Conservation (phyloP, 2,888 invertebrate species). For the Ochropacha duplaris region DNA sequence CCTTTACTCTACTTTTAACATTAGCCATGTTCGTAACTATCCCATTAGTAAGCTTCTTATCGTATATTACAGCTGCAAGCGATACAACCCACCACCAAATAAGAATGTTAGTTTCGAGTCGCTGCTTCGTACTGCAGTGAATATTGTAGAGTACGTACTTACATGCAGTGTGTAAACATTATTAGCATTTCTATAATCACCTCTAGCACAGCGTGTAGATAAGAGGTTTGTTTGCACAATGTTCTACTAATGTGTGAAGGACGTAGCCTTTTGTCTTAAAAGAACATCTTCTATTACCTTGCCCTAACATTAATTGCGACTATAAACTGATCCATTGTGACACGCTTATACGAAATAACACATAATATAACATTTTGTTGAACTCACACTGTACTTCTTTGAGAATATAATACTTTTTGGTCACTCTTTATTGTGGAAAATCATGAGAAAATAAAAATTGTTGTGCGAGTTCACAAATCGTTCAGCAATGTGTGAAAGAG, state of each 20-base stretch:
- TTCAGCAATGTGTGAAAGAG: not conserved
- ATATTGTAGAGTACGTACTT: conserved; percentile 61
- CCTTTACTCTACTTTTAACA: conserved; percentile 63
- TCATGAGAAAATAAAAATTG: not conserved
- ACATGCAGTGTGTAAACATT: conserved; percentile 69
- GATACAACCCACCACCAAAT: conserved; percentile 67
- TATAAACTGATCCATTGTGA: conserved; percentile 46
- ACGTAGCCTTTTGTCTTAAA: conserved; percentile 73
- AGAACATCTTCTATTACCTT: conserved; percentile 73
- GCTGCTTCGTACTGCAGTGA: conserved; percentile 35
- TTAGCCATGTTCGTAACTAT: conserved; percentile 68
- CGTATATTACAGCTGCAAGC: conserved; percentile 45
- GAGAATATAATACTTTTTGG: conserved; percentile 9
- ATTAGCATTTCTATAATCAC: conserved; percentile 75
- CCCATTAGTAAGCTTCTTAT: conserved; percentile 60
- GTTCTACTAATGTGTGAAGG: conserved; percentile 78
- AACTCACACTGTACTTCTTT: not conserved
- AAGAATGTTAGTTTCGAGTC: conserved; percentile 51
- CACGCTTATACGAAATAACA: conserved; percentile 30
- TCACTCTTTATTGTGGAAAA: conserved; percentile 12
- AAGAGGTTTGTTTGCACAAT: conserved; percentile 76
- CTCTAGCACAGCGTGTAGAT: conserved; percentile 68
- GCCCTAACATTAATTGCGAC: conserved; percentile 47
- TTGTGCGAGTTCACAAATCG: conserved; percentile 1
- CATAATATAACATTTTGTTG: conserved; percentile 24